Base-by-base conservation (phyloP, 2,797 vertebrate genomes). In the Merluccius polli region DNA sequence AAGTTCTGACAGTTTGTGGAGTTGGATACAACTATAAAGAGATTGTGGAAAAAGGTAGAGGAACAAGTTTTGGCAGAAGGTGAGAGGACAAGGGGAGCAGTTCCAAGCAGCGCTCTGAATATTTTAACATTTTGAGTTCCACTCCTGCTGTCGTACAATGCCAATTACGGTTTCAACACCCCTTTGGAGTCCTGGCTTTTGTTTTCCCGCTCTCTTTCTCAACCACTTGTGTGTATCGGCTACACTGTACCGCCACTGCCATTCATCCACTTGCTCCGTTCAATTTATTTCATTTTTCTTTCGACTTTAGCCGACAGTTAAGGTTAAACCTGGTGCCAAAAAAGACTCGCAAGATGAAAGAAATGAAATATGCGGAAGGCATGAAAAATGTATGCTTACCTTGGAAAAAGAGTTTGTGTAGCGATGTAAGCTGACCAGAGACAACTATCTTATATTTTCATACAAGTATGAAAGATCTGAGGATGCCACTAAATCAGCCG, bases 301-400 rank as follows among this genome's bases (percentile, higher is more conserved):
- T 73, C 74, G 83, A 79, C 18, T 29, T 68, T 31, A 7, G 3
- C 13, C 31, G 82, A 76, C 9, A 24, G 32, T 77, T 80, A 70
- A 52, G 72, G 72, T 74, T 83, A 71, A 48, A 79, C 72, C 59
- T 7, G 12, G 73, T 74, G 79, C 73, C 59, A 33, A 59, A 59
- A 59, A 59, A 59, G 29, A 11, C 70, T 76, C 27, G 48, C 18
- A 52, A 59, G 72, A 52, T 52, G 70, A 63, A 30, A 63, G 16
- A 70, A 83, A 74, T n/a, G 4, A 79, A 80, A 80, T 76, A 71
- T 36, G n/a, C n/a, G 38, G 76, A 82, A 30, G 52, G 8, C 77
- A 86, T 81, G 65, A 85, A 86, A 84, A 75, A 82, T 52, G 84
- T 77, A 77, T 81, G 77, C 32, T 67, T 78, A 72, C 79, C 74